Evolutionary conservation across 35 echinoderm and acorn worm species (phyloP).

Genomic region (Diadema setosum): DNA sequence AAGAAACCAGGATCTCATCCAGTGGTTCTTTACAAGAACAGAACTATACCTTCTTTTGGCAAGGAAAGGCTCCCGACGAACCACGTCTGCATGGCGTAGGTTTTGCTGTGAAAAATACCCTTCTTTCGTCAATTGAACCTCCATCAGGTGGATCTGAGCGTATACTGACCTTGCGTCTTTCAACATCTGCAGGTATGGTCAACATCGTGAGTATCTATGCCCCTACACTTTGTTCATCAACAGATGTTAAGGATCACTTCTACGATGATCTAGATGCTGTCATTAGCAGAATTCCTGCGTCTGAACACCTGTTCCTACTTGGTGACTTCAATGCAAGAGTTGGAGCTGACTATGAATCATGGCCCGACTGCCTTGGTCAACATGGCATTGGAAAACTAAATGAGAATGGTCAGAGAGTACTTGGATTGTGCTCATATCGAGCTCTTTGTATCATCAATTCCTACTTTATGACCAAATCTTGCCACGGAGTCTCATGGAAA

Average conservation of each 20-base stretch:
- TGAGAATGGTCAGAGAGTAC: constrained; percentile 33
- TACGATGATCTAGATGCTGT: constrained; percentile 11
- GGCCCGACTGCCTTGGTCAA: too few species aligned
- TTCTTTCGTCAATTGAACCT: too few species aligned
- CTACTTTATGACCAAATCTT: neutral
- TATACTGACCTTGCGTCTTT: neutral
- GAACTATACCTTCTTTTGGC: too few species aligned
- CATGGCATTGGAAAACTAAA: too few species aligned
- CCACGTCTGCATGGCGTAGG: too few species aligned
- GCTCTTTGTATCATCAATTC: constrained; percentile 27
- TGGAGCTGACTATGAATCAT: too few species aligned
- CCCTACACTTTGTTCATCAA: neutral
- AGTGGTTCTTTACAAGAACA: too few species aligned
- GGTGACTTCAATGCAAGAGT: too few species aligned
- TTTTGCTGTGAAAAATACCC: too few species aligned
- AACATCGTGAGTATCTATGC: constrained; percentile 27
- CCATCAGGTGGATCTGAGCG: too few species aligned
- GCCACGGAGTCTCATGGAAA: constrained; percentile 34
- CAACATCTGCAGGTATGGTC: neutral
- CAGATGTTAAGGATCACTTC: constrained; percentile 2
- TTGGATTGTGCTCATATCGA: constrained; percentile 28
- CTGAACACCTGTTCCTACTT: constrained; percentile 1
- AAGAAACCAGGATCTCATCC: too few species aligned
- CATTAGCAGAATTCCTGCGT: neutral
- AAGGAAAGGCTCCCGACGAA: too few species aligned